These are phyloP conservation scores for Pipistrellus kuhlii DNA, from an alignment of 2,797 vertebrate species.

Conservation along the genomic window DNA sequence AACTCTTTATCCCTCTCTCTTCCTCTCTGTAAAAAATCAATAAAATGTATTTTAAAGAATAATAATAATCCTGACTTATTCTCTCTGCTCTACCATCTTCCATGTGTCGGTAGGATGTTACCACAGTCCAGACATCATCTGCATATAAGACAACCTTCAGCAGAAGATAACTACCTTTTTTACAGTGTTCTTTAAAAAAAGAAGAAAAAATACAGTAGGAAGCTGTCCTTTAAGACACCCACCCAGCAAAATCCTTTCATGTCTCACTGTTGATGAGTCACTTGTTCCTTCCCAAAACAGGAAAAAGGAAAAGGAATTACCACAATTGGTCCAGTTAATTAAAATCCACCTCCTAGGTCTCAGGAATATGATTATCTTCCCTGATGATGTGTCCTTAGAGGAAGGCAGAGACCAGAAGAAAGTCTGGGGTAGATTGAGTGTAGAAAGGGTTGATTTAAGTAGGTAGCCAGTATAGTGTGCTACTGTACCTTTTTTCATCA, in stretches of 20 bases:
- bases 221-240: conserved; percentile 40
- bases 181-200: background rate
- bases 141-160: background rate
- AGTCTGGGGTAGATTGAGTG: background rate
- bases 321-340: background rate
- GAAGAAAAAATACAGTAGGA: background rate
- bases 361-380: background rate
- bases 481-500: background rate
- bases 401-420: conserved; percentile 21
- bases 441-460: background rate
- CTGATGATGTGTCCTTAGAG: background rate
- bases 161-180: background rate
- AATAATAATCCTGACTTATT: background rate
- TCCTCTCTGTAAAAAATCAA: no score
- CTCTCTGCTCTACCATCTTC: background rate
- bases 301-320: conserved; percentile 39
- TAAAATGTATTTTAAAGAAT: no score
- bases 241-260: conserved; percentile 17
- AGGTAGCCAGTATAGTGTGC: background rate
- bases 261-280: conserved; percentile 1
- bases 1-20: no score
- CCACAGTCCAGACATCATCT: background rate
- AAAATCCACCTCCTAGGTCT: background rate
- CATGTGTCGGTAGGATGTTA: background rate
- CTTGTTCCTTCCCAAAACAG: background rate